These are phyloP conservation scores for Australoheros facetus DNA, from an alignment of 2,797 vertebrate species.

Conservation along the genomic window DNA sequence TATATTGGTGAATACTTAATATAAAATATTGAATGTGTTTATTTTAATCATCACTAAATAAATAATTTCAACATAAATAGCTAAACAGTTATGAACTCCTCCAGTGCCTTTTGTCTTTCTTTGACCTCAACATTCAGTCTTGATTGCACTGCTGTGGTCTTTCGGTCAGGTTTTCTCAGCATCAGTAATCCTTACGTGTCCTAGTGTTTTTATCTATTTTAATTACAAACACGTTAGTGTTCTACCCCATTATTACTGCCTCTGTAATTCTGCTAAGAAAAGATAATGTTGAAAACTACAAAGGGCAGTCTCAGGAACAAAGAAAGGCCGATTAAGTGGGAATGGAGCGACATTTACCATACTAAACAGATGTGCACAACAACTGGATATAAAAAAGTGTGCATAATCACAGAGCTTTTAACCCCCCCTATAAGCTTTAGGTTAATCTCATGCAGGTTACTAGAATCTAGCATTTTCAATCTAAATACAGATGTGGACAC, in stretches of 20 bases:
- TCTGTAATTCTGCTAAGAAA: conserved; percentile 34
- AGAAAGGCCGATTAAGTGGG: conserved; percentile 34
- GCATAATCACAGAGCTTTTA: conserved; percentile 12
- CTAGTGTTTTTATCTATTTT: neutral
- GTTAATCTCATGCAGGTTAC: conserved; percentile 1
- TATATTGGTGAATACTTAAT: conserved; percentile 10
- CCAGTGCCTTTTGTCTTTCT: conserved; percentile 46
- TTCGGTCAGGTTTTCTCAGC: neutral
- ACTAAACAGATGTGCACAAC: conserved; percentile 21
- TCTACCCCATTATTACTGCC: conserved; percentile 10
- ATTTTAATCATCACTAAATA: conserved; percentile 19
- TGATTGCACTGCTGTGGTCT: neutral
- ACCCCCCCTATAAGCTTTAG: neutral
- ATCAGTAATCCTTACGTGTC: neutral
- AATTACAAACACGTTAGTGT: neutral
- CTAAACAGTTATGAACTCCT: conserved; percentile 43
- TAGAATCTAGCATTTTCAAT: neutral
- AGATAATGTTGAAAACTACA: conserved; percentile 16
- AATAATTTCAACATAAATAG: conserved; percentile 28
- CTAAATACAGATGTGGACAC: neutral
- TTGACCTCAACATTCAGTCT: conserved; percentile 32
- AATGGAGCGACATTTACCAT: conserved; percentile 1
- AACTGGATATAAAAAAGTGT: conserved; percentile 39
- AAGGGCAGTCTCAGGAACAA: conserved; percentile 22
- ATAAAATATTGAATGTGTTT: conserved; percentile 30